Evolutionary conservation across 2,888 invertebrate genomes (phyloP), one percentile per base, ranked within the genome.

Genomic region (Tenthredo amoena): DNA sequence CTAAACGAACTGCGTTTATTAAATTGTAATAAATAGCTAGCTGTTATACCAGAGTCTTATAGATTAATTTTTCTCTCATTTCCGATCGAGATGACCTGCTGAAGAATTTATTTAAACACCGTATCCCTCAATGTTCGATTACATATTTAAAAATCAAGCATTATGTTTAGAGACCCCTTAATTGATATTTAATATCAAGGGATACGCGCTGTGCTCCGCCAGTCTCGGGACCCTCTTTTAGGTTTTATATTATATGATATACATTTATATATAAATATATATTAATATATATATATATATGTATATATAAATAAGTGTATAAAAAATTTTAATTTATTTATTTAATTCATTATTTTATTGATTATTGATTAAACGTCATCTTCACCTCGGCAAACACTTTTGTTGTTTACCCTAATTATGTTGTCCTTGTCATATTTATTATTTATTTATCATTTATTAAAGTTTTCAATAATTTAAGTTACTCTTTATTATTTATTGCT

Each of bases 271-370:
- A 86, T 87, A 87, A 85, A 82, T 82, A 82, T 84, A 85, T 85
- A 86, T 87, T 87, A 86, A 84, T 65, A 87, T 86, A 76, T 84
- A 88, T 88, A 87, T 87, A 85, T 47, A 89, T 91, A 91, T 91
- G 87, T 86, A 86, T 87, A 87, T 89, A 88, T 89, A 87, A 87
- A 86, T 87, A 87, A 85, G 68, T 83, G 68, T 84, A 85, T 85
- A 86, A 81, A 81, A 62, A 91, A 92, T 92, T 92, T 92, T 92
- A 93, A 93, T 93, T 93, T 92, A 93, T 93, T 93, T 93, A 93
- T 93, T 93, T 93, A 93, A 92, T 92, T 92, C 90, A 92, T 92
- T 93, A 93, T 92, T 93, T 93, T 93, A 93, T 93, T 93, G 92
- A 93, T 93, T 93, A 92, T 92, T 89, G 91, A 93, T 93, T 93